A percentile compares a stretch with the other conserved stretches of the same genome.
Conservation (phyloP, 2,888 invertebrate genomes). For the Idaea biselata region DNA sequence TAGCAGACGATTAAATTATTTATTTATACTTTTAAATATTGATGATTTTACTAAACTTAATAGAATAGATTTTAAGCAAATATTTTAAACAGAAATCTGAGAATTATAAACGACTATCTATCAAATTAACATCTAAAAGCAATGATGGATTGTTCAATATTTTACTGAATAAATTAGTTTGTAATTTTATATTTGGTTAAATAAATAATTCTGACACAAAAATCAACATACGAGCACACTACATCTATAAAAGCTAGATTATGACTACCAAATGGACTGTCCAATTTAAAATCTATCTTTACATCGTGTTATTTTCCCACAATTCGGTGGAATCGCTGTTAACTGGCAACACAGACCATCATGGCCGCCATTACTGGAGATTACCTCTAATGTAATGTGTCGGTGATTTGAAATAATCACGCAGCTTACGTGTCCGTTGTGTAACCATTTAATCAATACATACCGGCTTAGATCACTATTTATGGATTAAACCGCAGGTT, state of each 20-base stretch:
- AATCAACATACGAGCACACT: background rate
- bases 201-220: conserved; percentile 3
- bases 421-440: conserved; percentile 61
- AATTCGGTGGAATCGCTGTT: conserved; percentile 39
- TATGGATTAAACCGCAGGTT: conserved; percentile 21
- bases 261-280: conserved; percentile 19
- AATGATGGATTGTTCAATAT: background rate
- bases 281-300: conserved; percentile 33
- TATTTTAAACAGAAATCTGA: background rate
- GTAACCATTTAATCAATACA: conserved; percentile 64
- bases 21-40: background rate
- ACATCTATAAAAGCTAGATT: conserved; percentile 3
- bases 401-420: conserved; percentile 78
- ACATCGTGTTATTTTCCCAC: conserved; percentile 43
- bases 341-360: conserved; percentile 58
- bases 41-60: no score
- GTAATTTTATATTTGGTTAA: background rate
- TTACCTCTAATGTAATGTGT: conserved; percentile 75
- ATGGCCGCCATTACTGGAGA: conserved; percentile 67
- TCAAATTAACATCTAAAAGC: background rate
- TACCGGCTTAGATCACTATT: conserved; percentile 31
- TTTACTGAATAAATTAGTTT: no score
- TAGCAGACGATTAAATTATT: background rate
- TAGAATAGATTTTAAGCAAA: background rate
- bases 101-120: background rate